Base-by-base conservation (phyloP, 2,797 vertebrate species). In the Holocentrus rufus region DNA sequence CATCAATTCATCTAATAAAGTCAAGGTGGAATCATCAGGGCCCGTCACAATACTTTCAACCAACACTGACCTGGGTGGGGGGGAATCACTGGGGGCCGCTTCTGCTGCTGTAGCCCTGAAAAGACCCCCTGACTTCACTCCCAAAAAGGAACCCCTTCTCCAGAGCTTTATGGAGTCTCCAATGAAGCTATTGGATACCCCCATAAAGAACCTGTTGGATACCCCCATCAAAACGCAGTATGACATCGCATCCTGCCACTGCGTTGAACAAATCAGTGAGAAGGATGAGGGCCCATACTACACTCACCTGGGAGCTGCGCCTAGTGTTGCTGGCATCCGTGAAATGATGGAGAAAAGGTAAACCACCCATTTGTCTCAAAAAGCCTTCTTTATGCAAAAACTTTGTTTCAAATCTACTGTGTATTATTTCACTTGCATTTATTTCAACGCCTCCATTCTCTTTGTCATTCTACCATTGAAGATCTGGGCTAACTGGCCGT, bases 281-380 rank as follows among this genome's bases (percentile, higher is more conserved):
- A 99, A 98, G 94, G 98, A 99, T 87, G 98, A 99, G 94, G 98
- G 97, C 72, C 98, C 98, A 80, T 99, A 98, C 93, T 99, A 99
- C 92, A 99, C 97, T 84, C 98, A 99, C 87, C 93, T 99, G 90
- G 98, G 98, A 89, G 95, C 98, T 92, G 97, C 97, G 82, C 95
- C 96, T 73, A 98, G 91, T 90, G 94, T 99, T 87, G 90, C 96
- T 90, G 94, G 93, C 87, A 97, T 99, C 92, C 95, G 98, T 77
- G 95, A 97, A 88, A 86, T 93, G 79, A 97, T 99, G 96, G 98
- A 99, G 92, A 95, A 96, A 92, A 96, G 98, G 98, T 99, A 92
- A 93, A 90, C 23, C 10, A 69, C 49, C 62, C 17, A 65, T 65
- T 34, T 56, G 2, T 20, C 25, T 67, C 54, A 9, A 52, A 44